A percentile compares a stretch with the other conserved stretches of the same genome.
Evolutionary conservation across 1,140 invertebrate genomes (phyloP).

Genomic region (Elymnias hypermnestra): DNA sequence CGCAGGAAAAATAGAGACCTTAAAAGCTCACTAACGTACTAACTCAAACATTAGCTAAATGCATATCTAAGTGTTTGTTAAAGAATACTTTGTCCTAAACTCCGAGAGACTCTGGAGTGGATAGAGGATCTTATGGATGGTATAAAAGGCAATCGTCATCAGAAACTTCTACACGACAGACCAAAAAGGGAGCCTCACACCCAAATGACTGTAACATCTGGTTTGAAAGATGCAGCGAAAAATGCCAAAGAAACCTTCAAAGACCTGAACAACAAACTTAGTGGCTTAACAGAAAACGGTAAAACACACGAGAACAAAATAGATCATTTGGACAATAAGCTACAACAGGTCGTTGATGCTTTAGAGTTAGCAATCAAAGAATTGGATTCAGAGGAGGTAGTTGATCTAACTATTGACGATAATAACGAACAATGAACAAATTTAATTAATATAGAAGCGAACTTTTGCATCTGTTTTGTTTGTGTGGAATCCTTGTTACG

Average conservation of each 20-base stretch:
- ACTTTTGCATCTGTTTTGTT: too few species aligned
- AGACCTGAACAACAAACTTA: conserved; percentile 50
- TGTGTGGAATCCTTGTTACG: too few species aligned
- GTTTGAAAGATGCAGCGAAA: conserved; percentile 84
- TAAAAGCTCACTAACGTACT: too few species aligned
- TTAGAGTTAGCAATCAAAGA: too few species aligned
- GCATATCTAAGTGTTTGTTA: conserved; percentile 83
- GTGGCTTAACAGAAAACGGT: conserved; percentile 31
- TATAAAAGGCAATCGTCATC: conserved; percentile 78
- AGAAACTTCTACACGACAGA: conserved; percentile 82
- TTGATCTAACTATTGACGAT: too few species aligned
- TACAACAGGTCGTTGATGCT: too few species aligned
- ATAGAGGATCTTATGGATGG: conserved; percentile 78
- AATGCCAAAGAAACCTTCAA: conserved; percentile 67
- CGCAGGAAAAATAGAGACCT: too few species aligned
- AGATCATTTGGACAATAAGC: conserved; percentile 59
- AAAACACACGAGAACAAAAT: conserved; percentile 42
- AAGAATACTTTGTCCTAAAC: conserved; percentile 77
- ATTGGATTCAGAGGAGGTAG: too few species aligned
- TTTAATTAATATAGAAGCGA: too few species aligned
- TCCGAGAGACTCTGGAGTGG: conserved; percentile 84
- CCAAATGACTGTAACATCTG: conserved; percentile 79
- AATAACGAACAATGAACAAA: too few species aligned
- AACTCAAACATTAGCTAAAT: too few species aligned
- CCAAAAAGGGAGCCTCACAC: conserved; percentile 83